phyloP scores from a whole-genome alignment of 2,797 vertebrate species.

The Molossus molossus region DNA sequence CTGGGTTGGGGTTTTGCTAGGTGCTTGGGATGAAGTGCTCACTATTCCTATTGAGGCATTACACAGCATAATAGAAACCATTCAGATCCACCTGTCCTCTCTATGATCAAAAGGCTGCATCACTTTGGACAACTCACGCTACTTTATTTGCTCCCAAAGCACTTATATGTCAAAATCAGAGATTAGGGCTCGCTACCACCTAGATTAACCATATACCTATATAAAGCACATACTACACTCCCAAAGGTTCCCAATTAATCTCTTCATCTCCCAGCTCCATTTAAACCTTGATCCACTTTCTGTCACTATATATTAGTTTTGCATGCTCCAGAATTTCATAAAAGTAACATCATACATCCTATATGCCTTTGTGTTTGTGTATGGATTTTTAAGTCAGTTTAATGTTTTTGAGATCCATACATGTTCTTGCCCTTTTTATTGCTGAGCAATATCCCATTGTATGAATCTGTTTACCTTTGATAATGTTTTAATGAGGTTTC shows the following conservation, averaged over 20 bases:
- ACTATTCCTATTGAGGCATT: background rate
- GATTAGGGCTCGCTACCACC: background rate
- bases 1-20: background rate
- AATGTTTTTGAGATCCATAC: background rate
- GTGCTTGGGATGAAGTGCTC: background rate
- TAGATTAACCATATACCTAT: background rate
- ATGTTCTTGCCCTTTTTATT: background rate
- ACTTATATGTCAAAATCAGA: background rate
- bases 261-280: background rate
- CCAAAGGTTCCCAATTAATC: background rate
- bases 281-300: background rate
- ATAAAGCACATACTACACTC: background rate
- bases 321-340: background rate
- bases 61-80: background rate
- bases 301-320: background rate
- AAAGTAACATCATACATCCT: background rate
- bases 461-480: background rate
- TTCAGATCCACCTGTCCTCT: background rate
- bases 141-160: background rate
- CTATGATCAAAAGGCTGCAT: background rate
- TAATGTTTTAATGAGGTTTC: background rate
- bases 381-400: background rate
- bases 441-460: background rate
- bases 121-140: background rate
- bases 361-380: background rate